Percentiles rank a stretch among this genome's conserved stretches.
phyloP scores from a whole-genome alignment of 2,113 vertebrate genomes.

The Pteruthius melanotis region DNA sequence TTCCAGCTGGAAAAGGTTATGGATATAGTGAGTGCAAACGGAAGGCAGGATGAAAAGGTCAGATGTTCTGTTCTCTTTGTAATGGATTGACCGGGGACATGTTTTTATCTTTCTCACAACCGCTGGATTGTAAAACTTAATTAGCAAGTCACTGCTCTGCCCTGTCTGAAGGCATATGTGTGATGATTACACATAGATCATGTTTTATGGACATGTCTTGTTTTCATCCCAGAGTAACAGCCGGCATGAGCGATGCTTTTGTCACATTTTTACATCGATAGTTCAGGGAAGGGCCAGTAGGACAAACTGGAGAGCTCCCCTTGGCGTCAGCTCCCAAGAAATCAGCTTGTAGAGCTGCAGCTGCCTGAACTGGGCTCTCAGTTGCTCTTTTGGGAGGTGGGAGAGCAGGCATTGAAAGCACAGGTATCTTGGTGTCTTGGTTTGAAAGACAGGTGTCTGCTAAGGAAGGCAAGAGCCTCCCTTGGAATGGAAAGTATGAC shows the following conservation, averaged over 20 bases:
- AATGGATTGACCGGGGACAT: conserved; percentile 75
- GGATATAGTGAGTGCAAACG: conserved; percentile 61
- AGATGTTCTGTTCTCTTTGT: conserved; percentile 69
- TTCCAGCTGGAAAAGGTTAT: conserved; percentile 84
- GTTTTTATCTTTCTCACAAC: conserved; percentile 66
- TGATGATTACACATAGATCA: conserved; percentile 53
- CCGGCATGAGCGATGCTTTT: not conserved
- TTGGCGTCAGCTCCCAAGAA: not conserved
- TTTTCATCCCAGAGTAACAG: conserved; percentile 4
- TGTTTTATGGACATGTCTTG: conserved; percentile 37
- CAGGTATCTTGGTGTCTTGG: accelerated
- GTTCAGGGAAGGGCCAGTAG: conserved; percentile 15
- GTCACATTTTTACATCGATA: conserved; percentile 9
- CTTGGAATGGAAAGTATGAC: not conserved
- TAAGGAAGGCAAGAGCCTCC: not conserved
- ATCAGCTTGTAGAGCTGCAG: not conserved
- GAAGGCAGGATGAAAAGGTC: conserved; percentile 77
- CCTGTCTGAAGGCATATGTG: conserved; percentile 23
- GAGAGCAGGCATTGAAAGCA: not conserved
- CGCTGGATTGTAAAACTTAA: conserved; percentile 72
- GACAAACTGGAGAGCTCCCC: not conserved
- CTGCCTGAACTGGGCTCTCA: not conserved
- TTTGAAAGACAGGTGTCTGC: not conserved
- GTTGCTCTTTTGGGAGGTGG: not conserved
- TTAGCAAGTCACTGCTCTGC: conserved; percentile 48